phyloP scores from a whole-genome alignment of 2,888 invertebrate species.

The Brachypterus glaber region DNA sequence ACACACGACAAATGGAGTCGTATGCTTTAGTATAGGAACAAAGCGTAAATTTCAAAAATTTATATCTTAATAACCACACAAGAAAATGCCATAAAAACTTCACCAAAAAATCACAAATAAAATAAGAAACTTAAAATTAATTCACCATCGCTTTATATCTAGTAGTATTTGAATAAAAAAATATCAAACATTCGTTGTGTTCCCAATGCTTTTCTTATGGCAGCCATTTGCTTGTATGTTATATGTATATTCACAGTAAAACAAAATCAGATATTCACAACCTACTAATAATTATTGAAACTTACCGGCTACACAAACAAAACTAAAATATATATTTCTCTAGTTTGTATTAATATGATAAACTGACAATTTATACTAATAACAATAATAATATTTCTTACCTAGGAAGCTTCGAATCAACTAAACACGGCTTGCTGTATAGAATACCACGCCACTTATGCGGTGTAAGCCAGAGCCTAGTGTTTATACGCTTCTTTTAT shows the following conservation, averaged over 20 bases:
- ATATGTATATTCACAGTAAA: slow-evolving; percentile 34
- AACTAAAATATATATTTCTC: slow-evolving; percentile 33
- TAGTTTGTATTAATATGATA: slow-evolving; percentile 35
- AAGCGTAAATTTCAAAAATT: slow-evolving; percentile 31
- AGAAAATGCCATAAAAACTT: slow-evolving; percentile 22
- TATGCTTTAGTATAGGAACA: slow-evolving; percentile 42
- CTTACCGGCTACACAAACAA: slow-evolving; percentile 26
- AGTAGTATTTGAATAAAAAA: slow-evolving; percentile 23
- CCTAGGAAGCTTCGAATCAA: slow-evolving; percentile 48
- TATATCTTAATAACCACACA: slow-evolving; percentile 19
- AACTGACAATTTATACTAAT: slow-evolving; percentile 44
- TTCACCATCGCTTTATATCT: slow-evolving; percentile 18
- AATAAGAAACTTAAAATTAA: slow-evolving; percentile 28
- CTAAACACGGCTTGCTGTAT: slow-evolving; percentile 53
- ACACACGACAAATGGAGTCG: slow-evolving; percentile 43
- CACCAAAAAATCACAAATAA: slow-evolving; percentile 31
- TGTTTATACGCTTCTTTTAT: slow-evolving; percentile 36
- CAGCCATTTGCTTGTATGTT: slow-evolving; percentile 46
- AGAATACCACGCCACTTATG: slow-evolving; percentile 55
- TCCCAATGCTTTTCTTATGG: slow-evolving; percentile 45
- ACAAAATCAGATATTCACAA: slow-evolving; percentile 17
- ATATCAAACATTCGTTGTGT: slow-evolving; percentile 13
- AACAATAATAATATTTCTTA: slow-evolving; percentile 51
- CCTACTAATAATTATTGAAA: slow-evolving; percentile 20
- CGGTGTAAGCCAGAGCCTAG: slow-evolving; percentile 44